phyloP scores from a whole-genome alignment of 2,888 invertebrate species.

The Dynastes tityus region DNA sequence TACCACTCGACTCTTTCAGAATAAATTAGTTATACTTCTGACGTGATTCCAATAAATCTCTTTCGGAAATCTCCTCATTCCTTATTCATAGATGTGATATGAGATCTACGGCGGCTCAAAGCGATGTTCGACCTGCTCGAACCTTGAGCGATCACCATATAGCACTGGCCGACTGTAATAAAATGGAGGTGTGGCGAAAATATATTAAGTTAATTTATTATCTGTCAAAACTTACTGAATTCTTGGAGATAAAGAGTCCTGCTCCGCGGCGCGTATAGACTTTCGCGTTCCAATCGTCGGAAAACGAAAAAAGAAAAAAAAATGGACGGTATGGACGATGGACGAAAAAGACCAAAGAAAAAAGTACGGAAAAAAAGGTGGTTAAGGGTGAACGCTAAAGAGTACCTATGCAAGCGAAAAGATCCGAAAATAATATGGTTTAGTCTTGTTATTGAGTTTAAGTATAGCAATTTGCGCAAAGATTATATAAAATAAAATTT shows the following conservation, averaged over 20 bases:
- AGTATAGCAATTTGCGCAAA: slow-evolving; percentile 61
- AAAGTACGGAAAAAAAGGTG: slow-evolving; percentile 12
- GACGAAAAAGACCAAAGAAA: slow-evolving; percentile 35
- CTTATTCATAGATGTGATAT: slow-evolving; percentile 62
- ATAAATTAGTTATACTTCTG: slow-evolving; percentile 59
- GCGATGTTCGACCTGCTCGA: slow-evolving; percentile 16
- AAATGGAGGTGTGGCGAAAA: slow-evolving; percentile 59
- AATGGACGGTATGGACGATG: slow-evolving; percentile 34
- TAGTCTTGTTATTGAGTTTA: slow-evolving; percentile 58
- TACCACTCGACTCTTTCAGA: slow-evolving; percentile 49
- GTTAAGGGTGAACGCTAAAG: slow-evolving; percentile 12
- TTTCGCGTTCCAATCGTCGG: slow-evolving; percentile 33
- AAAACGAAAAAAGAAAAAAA: slow-evolving; percentile 50
- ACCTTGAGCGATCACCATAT: slow-evolving; percentile 3
- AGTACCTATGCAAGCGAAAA: slow-evolving; percentile 43
- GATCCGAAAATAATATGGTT: slow-evolving; percentile 59
- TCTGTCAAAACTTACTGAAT: slow-evolving; percentile 60
- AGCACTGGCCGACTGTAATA: slow-evolving; percentile 58
- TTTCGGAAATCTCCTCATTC: slow-evolving; percentile 60
- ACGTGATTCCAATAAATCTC: slow-evolving; percentile 59
- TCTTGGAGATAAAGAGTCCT: slow-evolving; percentile 57
- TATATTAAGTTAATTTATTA: slow-evolving; percentile 62
- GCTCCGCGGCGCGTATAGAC: neutral
- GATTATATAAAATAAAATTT: slow-evolving; percentile 59
- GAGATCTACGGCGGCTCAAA: slow-evolving; percentile 58